These are phyloP conservation scores for Bombycilla garrulus DNA, from an alignment of 2,113 vertebrate species.

Conservation along the genomic window DNA sequence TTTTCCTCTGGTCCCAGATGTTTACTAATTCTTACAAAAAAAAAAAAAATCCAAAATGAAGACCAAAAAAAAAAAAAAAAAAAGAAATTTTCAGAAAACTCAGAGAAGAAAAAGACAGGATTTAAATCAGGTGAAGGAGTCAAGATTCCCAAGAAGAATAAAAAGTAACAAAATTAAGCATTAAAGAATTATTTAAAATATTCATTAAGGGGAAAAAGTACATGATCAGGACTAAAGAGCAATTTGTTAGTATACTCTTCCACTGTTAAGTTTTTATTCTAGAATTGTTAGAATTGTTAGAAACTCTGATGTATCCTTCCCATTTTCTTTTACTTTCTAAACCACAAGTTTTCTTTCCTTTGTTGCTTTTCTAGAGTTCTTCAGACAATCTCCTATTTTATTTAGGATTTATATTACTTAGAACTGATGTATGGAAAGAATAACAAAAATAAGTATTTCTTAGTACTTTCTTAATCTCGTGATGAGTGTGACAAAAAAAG, in stretches of 20 bases:
- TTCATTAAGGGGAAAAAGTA: not conserved
- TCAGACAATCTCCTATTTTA: not conserved
- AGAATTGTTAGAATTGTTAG: not conserved
- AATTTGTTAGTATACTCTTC: not conserved
- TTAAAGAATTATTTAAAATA: not conserved
- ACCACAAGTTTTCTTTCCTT: not conserved
- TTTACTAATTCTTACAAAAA: not conserved
- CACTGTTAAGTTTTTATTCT: not conserved
- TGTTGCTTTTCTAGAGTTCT: not conserved
- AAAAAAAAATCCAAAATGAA: not conserved
- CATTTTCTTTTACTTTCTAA: not conserved
- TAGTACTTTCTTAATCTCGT: not conserved
- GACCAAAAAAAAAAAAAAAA: not conserved
- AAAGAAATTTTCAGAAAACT: not conserved
- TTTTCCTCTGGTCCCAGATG: not conserved
- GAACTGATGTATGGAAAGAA: not conserved
- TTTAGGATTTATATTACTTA: not conserved
- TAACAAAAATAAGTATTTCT: not conserved
- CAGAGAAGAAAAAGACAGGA: rapidly evolving
- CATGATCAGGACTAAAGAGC: not conserved
- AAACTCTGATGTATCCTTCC: not conserved
- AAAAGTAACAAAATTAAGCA: not conserved
- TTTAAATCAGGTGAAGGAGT: not conserved
- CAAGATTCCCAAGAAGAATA: not conserved
- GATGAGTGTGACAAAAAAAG: not conserved